These are phyloP conservation scores for Cheumatopsyche charites DNA, from an alignment of 1,140 invertebrate species.

Conservation along the genomic window DNA sequence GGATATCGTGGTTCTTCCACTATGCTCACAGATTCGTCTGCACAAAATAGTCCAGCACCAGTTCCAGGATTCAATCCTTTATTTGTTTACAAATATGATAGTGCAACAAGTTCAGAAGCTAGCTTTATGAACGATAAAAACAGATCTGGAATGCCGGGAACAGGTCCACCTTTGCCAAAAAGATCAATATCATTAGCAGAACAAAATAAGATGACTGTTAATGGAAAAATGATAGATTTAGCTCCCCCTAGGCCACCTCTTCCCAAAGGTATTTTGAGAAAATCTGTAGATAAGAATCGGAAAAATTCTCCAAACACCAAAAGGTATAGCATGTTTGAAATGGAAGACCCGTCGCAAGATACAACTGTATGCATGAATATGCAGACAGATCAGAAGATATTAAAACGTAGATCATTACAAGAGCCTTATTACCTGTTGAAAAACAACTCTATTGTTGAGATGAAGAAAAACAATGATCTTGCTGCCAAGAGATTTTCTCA, in stretches of 20 bases:
- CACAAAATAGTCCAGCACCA: slow-evolving; percentile 65
- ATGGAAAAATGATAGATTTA: slow-evolving; percentile 57
- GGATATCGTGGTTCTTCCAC: slow-evolving; percentile 86
- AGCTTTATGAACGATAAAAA: slow-evolving; percentile 65
- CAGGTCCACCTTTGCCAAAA: slow-evolving; percentile 65
- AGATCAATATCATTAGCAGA: slow-evolving; percentile 69
- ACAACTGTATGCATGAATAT: slow-evolving; percentile 59
- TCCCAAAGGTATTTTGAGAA: slow-evolving; percentile 73
- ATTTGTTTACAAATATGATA: slow-evolving; percentile 83
- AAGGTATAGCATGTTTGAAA: slow-evolving; percentile 82
- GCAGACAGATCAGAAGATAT: slow-evolving; percentile 61
- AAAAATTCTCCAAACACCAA: slow-evolving; percentile 67
- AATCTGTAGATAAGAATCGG: slow-evolving; percentile 62
- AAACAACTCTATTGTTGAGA: slow-evolving; percentile 61
- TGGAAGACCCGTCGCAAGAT: slow-evolving; percentile 63
- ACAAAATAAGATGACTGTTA: slow-evolving; percentile 58
- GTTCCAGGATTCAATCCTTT: slow-evolving; percentile 68
- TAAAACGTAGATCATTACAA: slow-evolving; percentile 73
- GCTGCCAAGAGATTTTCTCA: slow-evolving; percentile 61
- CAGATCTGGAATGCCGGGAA: slow-evolving; percentile 57
- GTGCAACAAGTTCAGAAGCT: slow-evolving; percentile 71
- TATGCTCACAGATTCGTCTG: slow-evolving; percentile 76
- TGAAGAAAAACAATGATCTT: slow-evolving; percentile 68
- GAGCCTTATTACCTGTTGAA: slow-evolving; percentile 74
- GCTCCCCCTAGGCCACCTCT: slow-evolving; percentile 72